Evolutionary conservation across 2,888 invertebrate genomes (phyloP).

Genomic region (Dugesia japonica): DNA sequence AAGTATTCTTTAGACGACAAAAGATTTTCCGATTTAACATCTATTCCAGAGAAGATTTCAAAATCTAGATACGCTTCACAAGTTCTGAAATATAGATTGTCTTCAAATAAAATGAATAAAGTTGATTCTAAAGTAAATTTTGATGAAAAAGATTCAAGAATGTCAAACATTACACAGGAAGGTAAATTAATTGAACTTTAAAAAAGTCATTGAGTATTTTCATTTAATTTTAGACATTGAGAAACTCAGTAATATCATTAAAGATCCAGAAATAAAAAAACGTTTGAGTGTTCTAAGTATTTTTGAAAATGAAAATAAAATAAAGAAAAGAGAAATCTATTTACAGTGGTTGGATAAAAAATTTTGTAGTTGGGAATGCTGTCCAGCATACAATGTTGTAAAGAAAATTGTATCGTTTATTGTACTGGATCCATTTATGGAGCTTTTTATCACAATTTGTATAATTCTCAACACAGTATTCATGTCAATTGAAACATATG

Average conservation of each 20-base stretch:
- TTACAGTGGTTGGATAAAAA: not conserved
- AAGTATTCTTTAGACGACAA: not conserved
- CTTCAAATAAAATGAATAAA: not conserved
- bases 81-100: not conserved
- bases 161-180: not conserved
- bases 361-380: constrained; percentile 69
- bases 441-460: constrained; percentile 87
- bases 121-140: not conserved
- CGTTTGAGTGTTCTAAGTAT: not conserved
- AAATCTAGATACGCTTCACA: not conserved
- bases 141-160: not conserved
- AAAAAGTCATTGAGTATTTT: no score
- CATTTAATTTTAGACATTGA: not conserved
- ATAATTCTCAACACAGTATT: constrained; percentile 92
- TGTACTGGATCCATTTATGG: constrained; percentile 92
- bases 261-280: not conserved
- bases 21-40: not conserved
- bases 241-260: not conserved
- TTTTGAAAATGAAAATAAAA: not conserved
- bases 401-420: constrained; percentile 68
- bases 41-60: not conserved
- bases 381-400: constrained; percentile 73
- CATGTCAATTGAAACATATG: constrained; percentile 88
- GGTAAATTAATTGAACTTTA: no score
- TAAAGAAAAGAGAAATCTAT: constrained; percentile 5